Percentiles rank a stretch among this genome's conserved stretches.
Evolutionary conservation across 23 tunicate species (phyloP).

Genomic region (Halocynthia aurantium): DNA sequence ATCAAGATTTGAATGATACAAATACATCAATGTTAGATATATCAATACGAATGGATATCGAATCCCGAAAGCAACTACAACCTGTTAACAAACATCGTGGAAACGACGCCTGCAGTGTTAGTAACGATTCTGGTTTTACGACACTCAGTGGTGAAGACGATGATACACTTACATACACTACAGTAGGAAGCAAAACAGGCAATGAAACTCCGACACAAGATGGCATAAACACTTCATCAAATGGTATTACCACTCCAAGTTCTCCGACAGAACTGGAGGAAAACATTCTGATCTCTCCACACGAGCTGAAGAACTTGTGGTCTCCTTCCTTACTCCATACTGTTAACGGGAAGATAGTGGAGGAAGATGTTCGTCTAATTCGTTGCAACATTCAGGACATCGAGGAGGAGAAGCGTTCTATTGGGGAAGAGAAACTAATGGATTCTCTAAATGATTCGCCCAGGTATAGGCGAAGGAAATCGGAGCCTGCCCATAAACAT

Average conservation of each 20-base stretch:
- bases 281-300: not conserved
- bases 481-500: too few relatives aligned
- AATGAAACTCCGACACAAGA: not conserved
- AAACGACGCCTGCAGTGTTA: slow-evolving; percentile 28
- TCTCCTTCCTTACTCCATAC: slow-evolving; percentile 3
- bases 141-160: slow-evolving; percentile 42
- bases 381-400: too few relatives aligned
- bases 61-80: too few relatives aligned
- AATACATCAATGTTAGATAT: too few relatives aligned
- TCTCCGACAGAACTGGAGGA: slow-evolving; percentile 6
- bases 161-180: not conserved
- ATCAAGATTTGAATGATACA: slow-evolving; percentile 4
- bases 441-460: too few relatives aligned
- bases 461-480: too few relatives aligned
- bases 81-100: slow-evolving; percentile 2
- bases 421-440: too few relatives aligned
- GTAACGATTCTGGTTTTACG: slow-evolving; percentile 50
- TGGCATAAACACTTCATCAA: not conserved
- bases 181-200: not conserved
- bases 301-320: slow-evolving; percentile 8
- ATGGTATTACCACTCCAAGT: not conserved
- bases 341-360: slow-evolving; percentile 15
- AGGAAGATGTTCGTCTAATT: not conserved
- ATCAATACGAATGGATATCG: too few relatives aligned
- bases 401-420: too few relatives aligned